Percentiles rank a stretch among this genome's conserved stretches.
phyloP scores from a whole-genome alignment of 2,888 invertebrate genomes.

The Herminia tarsipennalis region DNA sequence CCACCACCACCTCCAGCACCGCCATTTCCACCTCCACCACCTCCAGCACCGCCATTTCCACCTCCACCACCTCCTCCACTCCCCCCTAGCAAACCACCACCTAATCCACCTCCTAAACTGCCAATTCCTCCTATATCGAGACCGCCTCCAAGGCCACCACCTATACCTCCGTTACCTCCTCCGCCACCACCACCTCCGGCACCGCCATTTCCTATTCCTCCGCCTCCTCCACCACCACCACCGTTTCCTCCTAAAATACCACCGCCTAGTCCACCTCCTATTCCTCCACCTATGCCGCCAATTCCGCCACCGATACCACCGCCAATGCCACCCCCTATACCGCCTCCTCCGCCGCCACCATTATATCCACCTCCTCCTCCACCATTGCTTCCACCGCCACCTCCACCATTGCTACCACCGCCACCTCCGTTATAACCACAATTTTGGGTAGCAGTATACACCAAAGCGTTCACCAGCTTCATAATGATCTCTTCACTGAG shows the following conservation, averaged over 20 bases:
- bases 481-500: conserved; percentile 65
- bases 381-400: not conserved
- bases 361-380: conserved; percentile 2
- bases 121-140: not conserved
- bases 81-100: not conserved
- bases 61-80: not conserved
- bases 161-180: conserved; percentile 1
- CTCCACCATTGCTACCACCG: not conserved
- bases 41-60: not conserved
- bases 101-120: conserved; percentile 2
- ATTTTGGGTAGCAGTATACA: conserved; percentile 59
- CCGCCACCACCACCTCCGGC: not conserved
- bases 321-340: not conserved
- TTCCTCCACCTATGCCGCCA: conserved; percentile 2
- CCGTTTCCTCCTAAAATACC: conserved; percentile 18
- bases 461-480: conserved; percentile 68
- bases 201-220: conserved; percentile 7
- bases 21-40: not conserved
- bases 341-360: conserved; percentile 2
- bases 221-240: conserved; percentile 28
- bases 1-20: not conserved
- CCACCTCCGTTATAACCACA: conserved; percentile 41
- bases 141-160: conserved; percentile 4
- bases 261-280: conserved; percentile 4
- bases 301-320: conserved; percentile 8